Conservation (phyloP, 1,140 invertebrate species). For the Cydia strobilella region DNA sequence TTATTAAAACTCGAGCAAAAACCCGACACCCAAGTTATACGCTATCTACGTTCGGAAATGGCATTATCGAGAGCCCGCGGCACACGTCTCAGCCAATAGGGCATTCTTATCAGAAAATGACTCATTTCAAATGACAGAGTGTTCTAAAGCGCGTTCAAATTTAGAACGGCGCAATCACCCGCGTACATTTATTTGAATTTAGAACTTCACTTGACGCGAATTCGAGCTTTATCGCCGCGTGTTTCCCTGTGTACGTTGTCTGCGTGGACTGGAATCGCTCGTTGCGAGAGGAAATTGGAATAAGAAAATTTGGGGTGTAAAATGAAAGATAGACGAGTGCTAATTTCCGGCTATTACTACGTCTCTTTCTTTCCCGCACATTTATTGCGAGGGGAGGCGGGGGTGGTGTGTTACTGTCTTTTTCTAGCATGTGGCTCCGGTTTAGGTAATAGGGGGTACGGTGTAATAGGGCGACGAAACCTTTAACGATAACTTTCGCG, state of each 20-base stretch:
- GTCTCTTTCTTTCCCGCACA: slow-evolving; percentile 78
- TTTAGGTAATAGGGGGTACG: slow-evolving; percentile 53
- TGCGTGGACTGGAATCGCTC: slow-evolving; percentile 55
- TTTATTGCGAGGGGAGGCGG: slow-evolving; percentile 62
- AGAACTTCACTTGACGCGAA: slow-evolving; percentile 36
- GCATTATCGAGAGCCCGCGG: slow-evolving; percentile 70
- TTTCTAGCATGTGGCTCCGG: slow-evolving; percentile 58
- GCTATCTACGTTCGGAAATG: slow-evolving; percentile 77
- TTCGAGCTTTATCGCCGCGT: slow-evolving; percentile 41
- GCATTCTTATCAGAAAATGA: slow-evolving; percentile 80
- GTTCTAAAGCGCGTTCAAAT: slow-evolving; percentile 64
- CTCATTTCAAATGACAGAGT: slow-evolving; percentile 80
- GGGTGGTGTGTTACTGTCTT: slow-evolving; percentile 63
- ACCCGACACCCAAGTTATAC: slow-evolving; percentile 72
- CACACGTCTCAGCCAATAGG: slow-evolving; percentile 78
- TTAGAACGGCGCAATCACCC: slow-evolving; percentile 48
- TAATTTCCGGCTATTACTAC: slow-evolving; percentile 79
- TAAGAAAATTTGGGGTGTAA: slow-evolving; percentile 81
- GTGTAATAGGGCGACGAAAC: slow-evolving; percentile 36
- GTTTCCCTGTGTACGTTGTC: slow-evolving; percentile 42
- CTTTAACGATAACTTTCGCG: slow-evolving; percentile 34
- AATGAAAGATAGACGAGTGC: slow-evolving; percentile 80
- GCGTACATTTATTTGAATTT: slow-evolving; percentile 39
- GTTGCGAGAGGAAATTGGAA: slow-evolving; percentile 78
- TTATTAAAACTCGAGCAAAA: slow-evolving; percentile 78